Conservation (phyloP, 2,888 invertebrate species). For the Zele albiditarsus region DNA sequence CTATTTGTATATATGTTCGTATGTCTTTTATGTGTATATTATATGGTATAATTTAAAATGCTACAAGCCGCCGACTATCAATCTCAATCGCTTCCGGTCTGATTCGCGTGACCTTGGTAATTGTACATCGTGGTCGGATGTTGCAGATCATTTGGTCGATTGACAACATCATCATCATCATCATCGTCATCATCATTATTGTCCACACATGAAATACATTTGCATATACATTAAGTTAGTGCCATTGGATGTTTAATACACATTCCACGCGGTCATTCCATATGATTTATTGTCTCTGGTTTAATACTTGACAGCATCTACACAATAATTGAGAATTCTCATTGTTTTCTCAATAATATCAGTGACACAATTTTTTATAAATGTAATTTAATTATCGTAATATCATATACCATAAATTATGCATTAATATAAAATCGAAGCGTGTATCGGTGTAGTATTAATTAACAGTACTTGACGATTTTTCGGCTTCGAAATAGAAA, state of each 20-base stretch:
- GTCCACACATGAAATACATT: background rate
- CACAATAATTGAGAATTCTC: background rate
- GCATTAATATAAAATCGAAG: background rate
- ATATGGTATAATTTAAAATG: conserved; percentile 25
- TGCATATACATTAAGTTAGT: background rate
- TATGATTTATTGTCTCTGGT: background rate
- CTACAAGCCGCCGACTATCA: conserved; percentile 46
- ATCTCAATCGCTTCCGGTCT: conserved; percentile 53
- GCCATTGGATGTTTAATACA: background rate
- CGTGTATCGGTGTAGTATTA: background rate
- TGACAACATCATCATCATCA: conserved; percentile 34
- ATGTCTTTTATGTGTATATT: background rate
- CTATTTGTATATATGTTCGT: background rate
- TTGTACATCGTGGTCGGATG: conserved; percentile 28
- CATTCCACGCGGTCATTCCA: background rate
- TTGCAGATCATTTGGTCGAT: conserved; percentile 46
- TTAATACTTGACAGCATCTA: background rate
- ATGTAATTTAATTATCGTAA: background rate
- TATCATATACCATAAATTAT: background rate
- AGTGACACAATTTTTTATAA: background rate
- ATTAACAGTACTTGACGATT: background rate
- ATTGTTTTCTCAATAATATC: background rate
- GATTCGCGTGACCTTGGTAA: conserved; percentile 49
- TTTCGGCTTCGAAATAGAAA: background rate
- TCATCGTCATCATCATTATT: conserved; percentile 27